Conservation (phyloP, 2,888 invertebrate genomes). For the Calameuta idolon region DNA sequence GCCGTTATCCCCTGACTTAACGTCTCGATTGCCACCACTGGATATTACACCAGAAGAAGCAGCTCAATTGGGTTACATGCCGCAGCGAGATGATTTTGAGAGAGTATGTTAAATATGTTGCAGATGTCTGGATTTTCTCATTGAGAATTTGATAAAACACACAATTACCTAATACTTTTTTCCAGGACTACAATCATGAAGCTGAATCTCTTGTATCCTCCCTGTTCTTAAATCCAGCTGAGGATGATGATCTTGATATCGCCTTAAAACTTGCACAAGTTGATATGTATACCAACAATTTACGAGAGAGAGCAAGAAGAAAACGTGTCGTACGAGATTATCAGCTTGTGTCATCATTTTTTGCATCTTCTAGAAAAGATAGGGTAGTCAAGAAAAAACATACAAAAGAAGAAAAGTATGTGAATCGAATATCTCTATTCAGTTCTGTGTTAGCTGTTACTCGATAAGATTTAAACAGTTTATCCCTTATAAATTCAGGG, state of each 20-base stretch:
- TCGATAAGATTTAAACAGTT: slow-evolving; percentile 1
- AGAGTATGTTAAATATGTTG: slow-evolving; percentile 70
- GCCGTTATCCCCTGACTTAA: slow-evolving; percentile 81
- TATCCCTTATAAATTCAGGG: slow-evolving; percentile 67
- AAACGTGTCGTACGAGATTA: slow-evolving; percentile 92
- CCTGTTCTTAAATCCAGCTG: slow-evolving; percentile 81
- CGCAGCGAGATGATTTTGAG: slow-evolving; percentile 96
- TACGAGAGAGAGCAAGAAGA: slow-evolving; percentile 87
- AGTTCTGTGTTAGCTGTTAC: background rate
- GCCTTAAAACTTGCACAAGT: slow-evolving; percentile 91
- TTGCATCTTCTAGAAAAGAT: slow-evolving; percentile 74
- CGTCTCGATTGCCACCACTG: slow-evolving; percentile 80
- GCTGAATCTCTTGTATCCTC: slow-evolving; percentile 92
- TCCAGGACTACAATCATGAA: slow-evolving; percentile 90
- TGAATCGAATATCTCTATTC: slow-evolving; percentile 4
- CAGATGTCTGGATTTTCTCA: background rate
- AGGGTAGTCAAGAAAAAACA: slow-evolving; percentile 71
- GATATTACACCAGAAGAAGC: slow-evolving; percentile 89
- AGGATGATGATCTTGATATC: slow-evolving; percentile 91
- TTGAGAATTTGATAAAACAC: background rate
- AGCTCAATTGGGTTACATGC: slow-evolving; percentile 91
- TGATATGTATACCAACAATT: slow-evolving; percentile 87
- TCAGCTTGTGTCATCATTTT: slow-evolving; percentile 89
- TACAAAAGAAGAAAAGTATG: slow-evolving; percentile 84
- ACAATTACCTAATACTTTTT: slow-evolving; percentile 29